Evolutionary conservation across 2,113 vertebrate genomes (phyloP).

Genomic region (Pycnonotus jocosus): DNA sequence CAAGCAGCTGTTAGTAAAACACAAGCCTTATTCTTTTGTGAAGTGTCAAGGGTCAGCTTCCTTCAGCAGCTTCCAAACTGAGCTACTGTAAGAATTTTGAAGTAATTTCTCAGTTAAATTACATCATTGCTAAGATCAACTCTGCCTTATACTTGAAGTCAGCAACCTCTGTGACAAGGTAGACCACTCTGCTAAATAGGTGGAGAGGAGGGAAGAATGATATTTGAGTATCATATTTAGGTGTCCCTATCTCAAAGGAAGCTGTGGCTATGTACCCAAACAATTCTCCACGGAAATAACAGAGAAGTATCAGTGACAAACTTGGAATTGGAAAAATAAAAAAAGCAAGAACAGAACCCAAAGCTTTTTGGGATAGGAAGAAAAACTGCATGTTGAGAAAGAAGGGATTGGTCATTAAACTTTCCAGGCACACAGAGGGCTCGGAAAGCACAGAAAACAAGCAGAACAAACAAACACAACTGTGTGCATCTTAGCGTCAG

Average conservation of each 20-base stretch:
- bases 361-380: slow-evolving; percentile 43
- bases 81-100: slow-evolving; percentile 45
- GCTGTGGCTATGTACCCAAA: neutral
- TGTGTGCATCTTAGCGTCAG: slow-evolving; percentile 60
- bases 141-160: neutral
- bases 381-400: slow-evolving; percentile 58
- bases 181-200: neutral
- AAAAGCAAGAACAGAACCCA: slow-evolving; percentile 51
- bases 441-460: slow-evolving; percentile 64
- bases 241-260: neutral
- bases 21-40: slow-evolving; percentile 52
- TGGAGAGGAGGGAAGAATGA: neutral
- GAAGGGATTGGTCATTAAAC: slow-evolving; percentile 39
- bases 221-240: neutral
- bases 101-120: slow-evolving; percentile 15
- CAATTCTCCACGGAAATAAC: neutral
- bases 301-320: neutral
- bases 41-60: slow-evolving; percentile 46
- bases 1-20: slow-evolving; percentile 59
- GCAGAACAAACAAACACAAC: slow-evolving; percentile 65
- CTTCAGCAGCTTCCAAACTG: slow-evolving; percentile 52
- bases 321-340: neutral
- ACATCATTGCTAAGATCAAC: neutral
- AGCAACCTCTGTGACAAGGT: neutral
- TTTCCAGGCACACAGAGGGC: slow-evolving; percentile 60